Conservation (phyloP, 2,888 invertebrate genomes). For the Hemistola chrysoprasaria region DNA sequence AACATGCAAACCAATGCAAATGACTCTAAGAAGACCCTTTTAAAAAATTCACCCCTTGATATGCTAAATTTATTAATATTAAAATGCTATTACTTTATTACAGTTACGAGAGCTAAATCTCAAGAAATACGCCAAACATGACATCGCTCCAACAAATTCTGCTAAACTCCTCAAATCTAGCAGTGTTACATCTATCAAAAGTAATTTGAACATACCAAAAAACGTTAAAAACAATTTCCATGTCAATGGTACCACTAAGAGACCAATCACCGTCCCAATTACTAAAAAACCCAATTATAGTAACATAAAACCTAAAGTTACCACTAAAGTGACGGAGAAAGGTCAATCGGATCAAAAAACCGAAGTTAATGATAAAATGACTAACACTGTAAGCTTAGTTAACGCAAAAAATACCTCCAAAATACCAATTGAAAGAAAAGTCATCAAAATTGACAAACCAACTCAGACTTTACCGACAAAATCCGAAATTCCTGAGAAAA, state of each 20-base stretch:
- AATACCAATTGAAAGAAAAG: too few relatives aligned
- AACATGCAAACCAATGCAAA: too few relatives aligned
- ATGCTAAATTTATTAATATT: too few relatives aligned
- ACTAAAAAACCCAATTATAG: constrained; percentile 15
- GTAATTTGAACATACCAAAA: neutral
- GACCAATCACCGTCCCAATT: constrained; percentile 36
- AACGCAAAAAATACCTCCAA: too few relatives aligned
- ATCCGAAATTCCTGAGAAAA: neutral
- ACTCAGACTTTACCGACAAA: too few relatives aligned
- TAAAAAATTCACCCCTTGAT: too few relatives aligned
- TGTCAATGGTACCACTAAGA: constrained; percentile 36
- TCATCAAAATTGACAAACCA: too few relatives aligned
- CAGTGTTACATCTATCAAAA: constrained; percentile 7
- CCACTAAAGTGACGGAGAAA: neutral
- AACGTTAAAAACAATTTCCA: constrained; percentile 39
- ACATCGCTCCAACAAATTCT: constrained; percentile 1
- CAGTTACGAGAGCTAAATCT: constrained; percentile 65
- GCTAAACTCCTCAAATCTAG: constrained; percentile 21
- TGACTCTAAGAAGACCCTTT: too few relatives aligned
- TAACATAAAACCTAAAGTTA: constrained; percentile 2
- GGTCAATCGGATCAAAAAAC: too few relatives aligned
- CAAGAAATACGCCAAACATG: constrained; percentile 54
- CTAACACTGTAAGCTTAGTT: too few relatives aligned
- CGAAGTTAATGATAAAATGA: too few relatives aligned
- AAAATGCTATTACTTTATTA: constrained; percentile 24